Percentiles rank a stretch among this genome's conserved stretches.
These are phyloP conservation scores for Manacus vitellinus DNA, from an alignment of 2,113 vertebrate genomes.

Conservation along the genomic window DNA sequence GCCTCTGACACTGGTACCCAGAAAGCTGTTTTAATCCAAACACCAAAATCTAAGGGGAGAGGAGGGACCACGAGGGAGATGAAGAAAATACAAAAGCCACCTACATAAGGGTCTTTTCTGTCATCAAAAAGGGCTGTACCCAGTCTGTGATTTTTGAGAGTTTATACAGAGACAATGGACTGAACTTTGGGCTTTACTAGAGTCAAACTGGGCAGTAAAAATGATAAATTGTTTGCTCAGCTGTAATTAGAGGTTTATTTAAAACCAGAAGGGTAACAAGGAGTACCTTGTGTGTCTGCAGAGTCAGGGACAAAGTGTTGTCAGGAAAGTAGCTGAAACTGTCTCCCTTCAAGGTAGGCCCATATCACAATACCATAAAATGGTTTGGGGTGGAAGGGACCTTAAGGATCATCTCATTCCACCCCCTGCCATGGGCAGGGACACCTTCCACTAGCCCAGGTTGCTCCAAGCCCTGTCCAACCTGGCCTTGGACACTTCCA, in stretches of 20 bases:
- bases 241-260: not conserved
- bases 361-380: not conserved
- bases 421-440: not conserved
- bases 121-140: not conserved
- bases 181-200: not conserved
- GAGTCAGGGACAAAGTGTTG: rapidly evolving
- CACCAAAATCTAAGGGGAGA: not conserved
- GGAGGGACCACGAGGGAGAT: not conserved
- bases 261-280: not conserved
- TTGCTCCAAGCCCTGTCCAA: rapidly evolving
- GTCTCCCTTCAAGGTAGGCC: not conserved
- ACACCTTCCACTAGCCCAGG: rapidly evolving
- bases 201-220: not conserved
- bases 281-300: not conserved
- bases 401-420: too few relatives aligned
- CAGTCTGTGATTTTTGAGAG: not conserved
- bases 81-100: not conserved
- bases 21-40: not conserved
- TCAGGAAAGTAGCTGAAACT: not conserved
- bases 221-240: rapidly evolving
- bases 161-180: not conserved
- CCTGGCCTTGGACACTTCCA: not conserved
- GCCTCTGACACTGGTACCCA: not conserved
- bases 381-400: not conserved
- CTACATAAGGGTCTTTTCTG: not conserved